Percentiles rank a stretch among this genome's conserved stretches.
These are phyloP conservation scores for Platyscapa corneri DNA, from an alignment of 1,140 invertebrate genomes.

Conservation along the genomic window DNA sequence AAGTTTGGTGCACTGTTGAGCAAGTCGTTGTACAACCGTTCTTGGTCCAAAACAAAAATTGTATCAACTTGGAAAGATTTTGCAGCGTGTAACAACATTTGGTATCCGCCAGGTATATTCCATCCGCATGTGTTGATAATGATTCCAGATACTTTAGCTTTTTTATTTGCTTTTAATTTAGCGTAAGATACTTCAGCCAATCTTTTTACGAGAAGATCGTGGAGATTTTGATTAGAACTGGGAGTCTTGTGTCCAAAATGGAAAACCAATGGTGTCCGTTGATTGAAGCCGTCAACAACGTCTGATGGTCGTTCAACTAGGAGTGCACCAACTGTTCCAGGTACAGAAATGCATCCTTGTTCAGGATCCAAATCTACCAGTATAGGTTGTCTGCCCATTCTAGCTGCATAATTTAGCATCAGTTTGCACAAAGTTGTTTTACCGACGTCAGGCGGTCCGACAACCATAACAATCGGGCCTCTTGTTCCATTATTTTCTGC, in stretches of 20 bases:
- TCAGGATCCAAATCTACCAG: conserved; percentile 98
- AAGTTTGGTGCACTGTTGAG: conserved; percentile 93
- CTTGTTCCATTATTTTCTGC: conserved; percentile 83
- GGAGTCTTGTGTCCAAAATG: conserved; percentile 94
- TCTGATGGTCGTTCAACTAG: conserved; percentile 92
- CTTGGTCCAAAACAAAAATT: conserved; percentile 97
- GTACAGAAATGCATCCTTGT: conserved; percentile 93
- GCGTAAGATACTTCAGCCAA: conserved; percentile 91
- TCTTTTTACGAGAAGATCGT: conserved; percentile 88
- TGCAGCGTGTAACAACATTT: conserved; percentile 87
- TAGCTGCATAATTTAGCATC: conserved; percentile 94
- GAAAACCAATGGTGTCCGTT: conserved; percentile 93
- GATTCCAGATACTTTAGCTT: conserved; percentile 92
- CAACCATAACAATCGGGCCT: conserved; percentile 91
- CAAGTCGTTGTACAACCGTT: conserved; percentile 95
- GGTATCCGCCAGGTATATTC: conserved; percentile 93
- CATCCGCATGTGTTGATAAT: conserved; percentile 99
- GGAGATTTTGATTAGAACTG: conserved; percentile 86
- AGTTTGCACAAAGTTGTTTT: conserved; percentile 95
- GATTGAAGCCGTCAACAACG: conserved; percentile 94
- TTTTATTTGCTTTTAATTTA: conserved; percentile 89
- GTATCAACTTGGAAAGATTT: conserved; percentile 96
- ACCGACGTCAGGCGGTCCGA: conserved; percentile 96
- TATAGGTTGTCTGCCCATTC: conserved; percentile 89
- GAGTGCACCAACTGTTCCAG: conserved; percentile 92